Evolutionary conservation across 2,113 vertebrate genomes (phyloP), one percentile per base, ranked within the genome.

Genomic region (Camelus dromedarius): DNA sequence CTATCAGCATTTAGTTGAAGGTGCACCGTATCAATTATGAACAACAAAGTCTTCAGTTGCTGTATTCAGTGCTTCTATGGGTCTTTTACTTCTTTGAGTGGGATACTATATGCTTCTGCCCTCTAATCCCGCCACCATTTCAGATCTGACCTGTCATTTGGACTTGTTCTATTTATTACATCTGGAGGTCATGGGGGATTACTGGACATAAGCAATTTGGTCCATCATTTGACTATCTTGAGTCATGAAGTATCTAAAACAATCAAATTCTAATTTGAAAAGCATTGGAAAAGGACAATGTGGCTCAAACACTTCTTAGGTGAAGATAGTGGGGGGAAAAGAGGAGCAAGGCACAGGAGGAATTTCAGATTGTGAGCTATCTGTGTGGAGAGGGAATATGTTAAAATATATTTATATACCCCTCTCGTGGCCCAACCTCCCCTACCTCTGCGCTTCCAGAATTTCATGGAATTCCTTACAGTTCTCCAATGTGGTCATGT

Each of bases 401-500:
- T 82, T 60, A 19, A 64, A 81, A 30, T 85, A 1, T 32, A 18
- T 73, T 85, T 90, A 42, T 42, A 42, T 42, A 42, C 38, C 20
- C 22, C 10, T 89, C 32, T 77, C 38, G 3, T 30, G 46, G 9
- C 7, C 12, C 2, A 6, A 50, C 48, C 26, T 77, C 24, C 70
- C 28, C 11, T 6, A 8, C 13, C 32, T 76, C 30, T 0, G 2
- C 3, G 15, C 5, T 87, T 2, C 38, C 14, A 62, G 38, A 15
- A 56, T 95, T 89, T 87, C 42, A 52, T 62, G 84, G 82, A 38
- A 62, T 93, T 93, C 35, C 24, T 77, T 84, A 28, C 32, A n/a
- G 72, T 18, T 93, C 22, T 35, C 10, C 32, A 56, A 16, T 72
- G 91, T 22, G 46, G 8, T 83, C 93, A 28, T 72, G 7, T 83